Base-by-base conservation (phyloP, 2,113 vertebrate genomes). In the Cacatua alba region DNA sequence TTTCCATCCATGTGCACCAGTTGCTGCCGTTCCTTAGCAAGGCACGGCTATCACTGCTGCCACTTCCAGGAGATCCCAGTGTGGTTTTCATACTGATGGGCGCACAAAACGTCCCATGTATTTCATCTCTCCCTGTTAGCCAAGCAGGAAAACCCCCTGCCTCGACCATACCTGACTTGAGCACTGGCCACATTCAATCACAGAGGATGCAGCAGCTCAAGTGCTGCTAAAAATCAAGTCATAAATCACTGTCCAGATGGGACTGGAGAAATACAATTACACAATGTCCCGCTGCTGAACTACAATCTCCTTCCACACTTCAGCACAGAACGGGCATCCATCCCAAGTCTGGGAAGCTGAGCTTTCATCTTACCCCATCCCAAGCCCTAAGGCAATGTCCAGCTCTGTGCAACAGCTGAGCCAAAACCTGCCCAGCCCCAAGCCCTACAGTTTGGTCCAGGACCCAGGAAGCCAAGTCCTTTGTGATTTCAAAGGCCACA, bases 391-490 rank as follows among this genome's bases (percentile, higher is more conserved):
- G 51, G 21, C 78, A 0, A 7, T 16, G 48, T 16, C 59, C 44
- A 26, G 63, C 87, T 43, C 76, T 0, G 0, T 4, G 33, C 67
- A 24, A 13, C 0, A 0, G 31, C 52, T 25, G 39, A 60, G 71
- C 52, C 71, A 7, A n/a, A 77, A 26, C 17, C 80, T 55, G 26
- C 46, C n/a, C 8, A 2, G 60, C 59, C 72, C 53, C 87, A 5
- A 57, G 53, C 59, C 55, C 59, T 69, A 72, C 39, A 26, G 17
- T 7, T 60, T 1, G 37, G 29, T 26, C 28, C 90, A 62, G 74
- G 25, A n/a, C 1, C n/a, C 71, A 44, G 59, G 31, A 59, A 77
- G 23, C 60, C 83, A 48, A 81, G 25, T 5, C 88, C 57, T 90
- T 78, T 88, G 69, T 82, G 60, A 41, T 25, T 44, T 35, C 81